Conservation (phyloP, 2,797 vertebrate genomes). For the Gila robusta region DNA sequence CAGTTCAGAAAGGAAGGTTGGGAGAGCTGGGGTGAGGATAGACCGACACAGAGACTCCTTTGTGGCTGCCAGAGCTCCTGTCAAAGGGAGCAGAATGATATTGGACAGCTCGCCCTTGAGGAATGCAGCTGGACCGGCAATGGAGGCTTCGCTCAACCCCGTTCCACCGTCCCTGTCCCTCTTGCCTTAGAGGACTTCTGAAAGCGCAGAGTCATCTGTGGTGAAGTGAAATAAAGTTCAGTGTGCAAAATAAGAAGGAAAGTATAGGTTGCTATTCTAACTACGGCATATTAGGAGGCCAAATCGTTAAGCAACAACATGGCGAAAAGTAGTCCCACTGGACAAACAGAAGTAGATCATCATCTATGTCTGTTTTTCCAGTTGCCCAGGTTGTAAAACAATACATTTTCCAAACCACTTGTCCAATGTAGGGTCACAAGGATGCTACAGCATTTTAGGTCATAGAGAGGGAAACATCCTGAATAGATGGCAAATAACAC, state of each 20-base stretch:
- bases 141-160: slow-evolving; percentile 49
- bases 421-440: not conserved
- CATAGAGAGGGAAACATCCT: not conserved
- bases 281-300: not conserved
- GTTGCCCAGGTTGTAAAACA: not conserved
- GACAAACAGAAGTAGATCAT: not conserved
- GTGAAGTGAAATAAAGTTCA: not conserved
- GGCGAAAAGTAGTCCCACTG: not conserved
- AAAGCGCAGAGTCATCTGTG: slow-evolving; percentile 12
- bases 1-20: slow-evolving; percentile 62
- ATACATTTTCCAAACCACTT: not conserved
- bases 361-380: not conserved
- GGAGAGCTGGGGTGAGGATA: slow-evolving; percentile 64
- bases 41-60: slow-evolving; percentile 73
- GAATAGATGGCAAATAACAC: not conserved
- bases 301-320: not conserved
- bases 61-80: slow-evolving; percentile 70
- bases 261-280: not conserved
- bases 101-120: slow-evolving; percentile 73
- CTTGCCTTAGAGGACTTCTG: not conserved
- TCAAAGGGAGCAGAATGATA: slow-evolving; percentile 72
- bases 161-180: slow-evolving; percentile 9
- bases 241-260: not conserved
- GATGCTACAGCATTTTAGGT: not conserved
- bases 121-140: slow-evolving; percentile 72